Evolutionary conservation across 2,113 vertebrate species (phyloP).

Genomic region (Psephotus haematonotus): DNA sequence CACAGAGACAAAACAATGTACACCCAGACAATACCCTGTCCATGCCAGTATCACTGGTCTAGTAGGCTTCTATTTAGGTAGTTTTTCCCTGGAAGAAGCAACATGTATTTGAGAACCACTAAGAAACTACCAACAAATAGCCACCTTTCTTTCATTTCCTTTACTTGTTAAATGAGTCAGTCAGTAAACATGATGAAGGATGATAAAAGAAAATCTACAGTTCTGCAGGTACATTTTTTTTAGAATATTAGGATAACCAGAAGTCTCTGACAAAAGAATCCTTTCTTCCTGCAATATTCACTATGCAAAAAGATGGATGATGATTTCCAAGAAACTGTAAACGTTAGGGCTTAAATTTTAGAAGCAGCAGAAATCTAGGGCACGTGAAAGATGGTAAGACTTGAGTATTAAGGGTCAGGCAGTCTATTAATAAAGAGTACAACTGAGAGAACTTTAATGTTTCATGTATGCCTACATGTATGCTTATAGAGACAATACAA

Average conservation of each 20-base stretch:
- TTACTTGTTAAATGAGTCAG: not conserved
- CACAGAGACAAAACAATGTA: not conserved
- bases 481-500: not conserved
- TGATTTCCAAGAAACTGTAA: constrained; percentile 10
- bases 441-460: not conserved
- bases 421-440: not conserved
- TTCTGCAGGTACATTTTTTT: not conserved
- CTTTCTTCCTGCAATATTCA: not conserved
- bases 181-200: not conserved
- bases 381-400: not conserved
- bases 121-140: not conserved
- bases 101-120: not conserved
- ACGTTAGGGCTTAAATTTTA: not conserved
- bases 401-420: not conserved
- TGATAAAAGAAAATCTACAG: not conserved
- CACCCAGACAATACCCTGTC: not conserved
- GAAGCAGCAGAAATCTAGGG: not conserved
- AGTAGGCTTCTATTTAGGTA: not conserved
- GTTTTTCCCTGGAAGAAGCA: not conserved
- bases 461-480: not conserved
- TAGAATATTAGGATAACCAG: not conserved
- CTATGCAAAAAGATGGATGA: not conserved
- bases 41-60: not conserved
- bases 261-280: not conserved
- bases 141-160: not conserved